Conservation (phyloP, 1,140 invertebrate species). For the Calephelis nemesis region DNA sequence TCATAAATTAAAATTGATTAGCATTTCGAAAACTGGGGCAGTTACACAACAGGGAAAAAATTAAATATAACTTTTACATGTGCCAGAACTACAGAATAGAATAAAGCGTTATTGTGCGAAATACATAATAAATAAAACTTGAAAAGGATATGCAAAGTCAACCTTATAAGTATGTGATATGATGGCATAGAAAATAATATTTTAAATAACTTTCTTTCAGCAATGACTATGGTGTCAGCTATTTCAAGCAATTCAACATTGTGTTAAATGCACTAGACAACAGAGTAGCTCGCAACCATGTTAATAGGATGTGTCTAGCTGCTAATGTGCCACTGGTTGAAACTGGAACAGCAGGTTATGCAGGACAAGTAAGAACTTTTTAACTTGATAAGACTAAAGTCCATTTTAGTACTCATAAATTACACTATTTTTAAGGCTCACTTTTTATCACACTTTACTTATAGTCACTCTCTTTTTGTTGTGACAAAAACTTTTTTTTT, state of each 20-base stretch:
- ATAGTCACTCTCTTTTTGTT: too few relatives aligned
- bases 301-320: slow-evolving; percentile 99
- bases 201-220: slow-evolving; percentile 76
- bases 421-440: not conserved
- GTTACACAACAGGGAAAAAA: too few relatives aligned
- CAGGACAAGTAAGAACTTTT: slow-evolving; percentile 82
- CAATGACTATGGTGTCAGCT: slow-evolving; percentile 92
- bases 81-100: too few relatives aligned
- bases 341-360: slow-evolving; percentile 97
- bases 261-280: slow-evolving; percentile 99
- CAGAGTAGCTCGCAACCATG: slow-evolving; percentile 96
- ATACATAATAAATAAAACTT: too few relatives aligned
- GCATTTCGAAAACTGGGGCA: too few relatives aligned
- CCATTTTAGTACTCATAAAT: not conserved
- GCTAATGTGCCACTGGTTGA: slow-evolving; percentile 96
- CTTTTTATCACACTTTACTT: not conserved
- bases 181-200: not conserved
- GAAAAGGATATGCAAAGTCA: too few relatives aligned
- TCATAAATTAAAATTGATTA: too few relatives aligned
- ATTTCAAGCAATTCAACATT: slow-evolving; percentile 94
- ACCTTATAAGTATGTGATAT: not conserved
- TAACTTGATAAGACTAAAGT: not conserved
- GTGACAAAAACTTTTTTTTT: too few relatives aligned
- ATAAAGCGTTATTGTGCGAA: too few relatives aligned
- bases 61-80: too few relatives aligned